phyloP scores from a whole-genome alignment of 2,113 vertebrate genomes.

The Typhlomys cinereus region DNA sequence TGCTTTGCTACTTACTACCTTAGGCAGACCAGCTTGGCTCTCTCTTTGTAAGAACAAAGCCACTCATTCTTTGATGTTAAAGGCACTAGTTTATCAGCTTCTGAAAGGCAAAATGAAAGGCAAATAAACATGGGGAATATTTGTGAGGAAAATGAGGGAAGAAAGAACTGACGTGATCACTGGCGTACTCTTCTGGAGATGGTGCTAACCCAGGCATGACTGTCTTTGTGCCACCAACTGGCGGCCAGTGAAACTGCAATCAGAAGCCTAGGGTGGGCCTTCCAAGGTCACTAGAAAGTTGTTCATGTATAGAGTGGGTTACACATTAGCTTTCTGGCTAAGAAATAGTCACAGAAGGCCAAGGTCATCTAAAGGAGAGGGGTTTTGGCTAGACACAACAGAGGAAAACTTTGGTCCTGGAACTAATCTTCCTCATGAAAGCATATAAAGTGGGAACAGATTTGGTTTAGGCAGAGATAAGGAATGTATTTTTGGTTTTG shows the following conservation, averaged over 20 bases:
- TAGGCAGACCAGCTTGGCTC: neutral
- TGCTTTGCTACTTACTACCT: neutral
- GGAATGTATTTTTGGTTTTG: slow-evolving; percentile 58
- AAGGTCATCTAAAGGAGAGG: neutral
- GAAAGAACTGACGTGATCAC: neutral
- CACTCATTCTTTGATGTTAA: neutral
- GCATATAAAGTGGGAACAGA: slow-evolving; percentile 23
- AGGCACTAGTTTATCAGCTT: neutral
- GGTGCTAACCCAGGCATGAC: neutral
- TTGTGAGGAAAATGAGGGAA: neutral
- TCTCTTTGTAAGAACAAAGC: slow-evolving; percentile 21
- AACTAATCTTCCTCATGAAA: slow-evolving; percentile 41
- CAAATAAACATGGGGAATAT: neutral
- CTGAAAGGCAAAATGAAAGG: neutral
- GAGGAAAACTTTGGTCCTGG: slow-evolving; percentile 2
- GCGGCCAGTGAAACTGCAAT: neutral
- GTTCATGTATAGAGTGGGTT: neutral
- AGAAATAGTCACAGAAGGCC: neutral
- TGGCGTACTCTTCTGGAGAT: neutral
- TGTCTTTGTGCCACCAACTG: neutral
- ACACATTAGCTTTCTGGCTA: neutral
- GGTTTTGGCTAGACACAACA: neutral
- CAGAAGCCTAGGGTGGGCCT: neutral
- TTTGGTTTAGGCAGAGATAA: slow-evolving; percentile 43
- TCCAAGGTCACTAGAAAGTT: neutral